Base-by-base conservation (phyloP, 2,113 vertebrate genomes). In the Serinus canaria region DNA sequence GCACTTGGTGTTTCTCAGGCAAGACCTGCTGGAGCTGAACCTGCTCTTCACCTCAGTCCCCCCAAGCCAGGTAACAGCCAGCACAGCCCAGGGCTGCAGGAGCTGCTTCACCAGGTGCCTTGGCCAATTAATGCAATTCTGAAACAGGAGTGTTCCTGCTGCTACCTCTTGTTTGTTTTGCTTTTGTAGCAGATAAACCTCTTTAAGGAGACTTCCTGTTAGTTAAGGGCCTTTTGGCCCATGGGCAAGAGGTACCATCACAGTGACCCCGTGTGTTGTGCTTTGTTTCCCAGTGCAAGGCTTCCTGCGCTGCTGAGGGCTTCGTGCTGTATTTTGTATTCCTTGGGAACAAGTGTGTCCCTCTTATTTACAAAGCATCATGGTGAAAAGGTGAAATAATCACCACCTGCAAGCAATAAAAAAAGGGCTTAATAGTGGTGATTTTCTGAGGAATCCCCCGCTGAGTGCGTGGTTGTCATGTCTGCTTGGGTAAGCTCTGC, bases 191-290 rank as follows among this genome's bases (percentile, higher is more conserved):
- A 60, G 31, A 43, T 66, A 44, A 92, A 33, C 6, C 24, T 89
- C 11, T 73, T 58, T 28, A 69, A 15, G 3, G 16, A 59, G 55
- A 13, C 6, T 19, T 75, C 15, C 44, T 83, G 56, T 63, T 81
- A 44, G 60, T 55, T 46, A 81, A 7, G 39, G 67, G 39, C 33
- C 27, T 70, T 56, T 41, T 91, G 80, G 73, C 67, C 90, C 41
- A 1, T 2, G 2, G 49, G 62, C 33, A 31, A 3, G 85, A 60
- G 77, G 7, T 70, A 37, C 10, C 43, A 11, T 56, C 9, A 53
- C 4, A 14, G n/a, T 83, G 80, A 53, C 77, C 69, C 39, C 11
- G 0, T 2, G 7, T 1, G 4, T 43, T 43, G 15, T 2, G 7
- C 64, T 41, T 31, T 68, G 31, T 83, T 77, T 81, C 56, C 66